These are phyloP conservation scores for Smithornis capensis DNA, from an alignment of 2,113 vertebrate species.

Conservation along the genomic window DNA sequence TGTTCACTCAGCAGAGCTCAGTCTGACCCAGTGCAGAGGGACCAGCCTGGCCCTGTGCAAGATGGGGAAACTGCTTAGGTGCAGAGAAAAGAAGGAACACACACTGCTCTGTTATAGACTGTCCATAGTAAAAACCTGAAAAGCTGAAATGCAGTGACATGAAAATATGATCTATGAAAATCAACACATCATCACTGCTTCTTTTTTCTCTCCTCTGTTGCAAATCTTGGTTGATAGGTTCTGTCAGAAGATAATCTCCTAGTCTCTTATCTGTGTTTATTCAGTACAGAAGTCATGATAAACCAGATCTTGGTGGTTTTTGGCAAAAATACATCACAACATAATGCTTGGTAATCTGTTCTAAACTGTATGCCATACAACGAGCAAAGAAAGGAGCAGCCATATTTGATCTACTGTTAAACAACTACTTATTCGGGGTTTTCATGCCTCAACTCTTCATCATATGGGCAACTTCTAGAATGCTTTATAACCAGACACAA, in stretches of 20 bases:
- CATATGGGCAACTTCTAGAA: not conserved
- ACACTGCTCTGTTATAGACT: accelerated
- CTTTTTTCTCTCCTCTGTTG: not conserved
- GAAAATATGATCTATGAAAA: not conserved
- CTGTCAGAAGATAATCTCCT: not conserved
- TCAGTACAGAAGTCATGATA: not conserved
- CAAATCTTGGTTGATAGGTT: not conserved
- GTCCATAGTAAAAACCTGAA: not conserved
- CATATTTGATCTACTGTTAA: not conserved
- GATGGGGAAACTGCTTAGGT: not conserved
- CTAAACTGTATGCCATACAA: not conserved
- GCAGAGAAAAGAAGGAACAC: not conserved
- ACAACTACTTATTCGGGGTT: not conserved
- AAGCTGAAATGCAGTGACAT: accelerated
- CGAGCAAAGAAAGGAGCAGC: not conserved
- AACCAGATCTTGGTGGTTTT: not conserved
- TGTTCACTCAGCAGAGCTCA: not conserved
- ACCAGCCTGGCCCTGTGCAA: accelerated
- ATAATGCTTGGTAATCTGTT: not conserved
- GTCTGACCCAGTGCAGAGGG: not conserved
- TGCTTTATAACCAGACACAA: not conserved
- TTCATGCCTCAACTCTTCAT: not conserved
- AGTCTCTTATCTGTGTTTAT: not conserved
- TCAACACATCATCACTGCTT: not conserved
- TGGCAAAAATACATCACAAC: not conserved